phyloP scores from a whole-genome alignment of 2,113 vertebrate species.

The Semicossyphus pulcher region DNA sequence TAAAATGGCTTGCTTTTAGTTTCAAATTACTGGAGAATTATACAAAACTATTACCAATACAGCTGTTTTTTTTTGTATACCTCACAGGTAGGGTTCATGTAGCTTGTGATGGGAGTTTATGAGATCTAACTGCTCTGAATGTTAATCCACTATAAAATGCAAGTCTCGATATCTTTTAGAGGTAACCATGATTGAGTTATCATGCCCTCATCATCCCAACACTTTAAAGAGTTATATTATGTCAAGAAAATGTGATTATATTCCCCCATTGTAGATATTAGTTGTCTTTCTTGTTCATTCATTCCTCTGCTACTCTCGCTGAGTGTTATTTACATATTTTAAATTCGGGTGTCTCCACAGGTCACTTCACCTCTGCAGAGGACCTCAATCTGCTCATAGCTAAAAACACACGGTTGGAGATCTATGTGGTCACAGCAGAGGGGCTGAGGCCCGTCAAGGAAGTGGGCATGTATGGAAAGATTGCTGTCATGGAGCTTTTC shows the following conservation, averaged over 20 bases:
- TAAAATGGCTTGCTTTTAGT: too few relatives aligned
- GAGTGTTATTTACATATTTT: background rate
- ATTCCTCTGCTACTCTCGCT: background rate
- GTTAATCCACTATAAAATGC: too few relatives aligned
- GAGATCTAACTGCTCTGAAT: background rate
- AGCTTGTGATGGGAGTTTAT: background rate
- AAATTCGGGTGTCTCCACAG: constrained; percentile 70
- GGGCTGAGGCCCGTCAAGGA: constrained; percentile 98
- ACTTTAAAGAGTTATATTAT: too few relatives aligned
- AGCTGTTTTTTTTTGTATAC: background rate
- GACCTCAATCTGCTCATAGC: constrained; percentile 97
- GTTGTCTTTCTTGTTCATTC: background rate
- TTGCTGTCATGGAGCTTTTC: constrained; percentile 98
- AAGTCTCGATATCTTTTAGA: background rate
- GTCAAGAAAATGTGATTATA: too few relatives aligned
- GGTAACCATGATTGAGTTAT: background rate
- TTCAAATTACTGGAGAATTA: too few relatives aligned
- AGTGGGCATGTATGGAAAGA: constrained; percentile 98
- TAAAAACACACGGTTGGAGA: constrained; percentile 97
- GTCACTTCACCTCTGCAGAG: constrained; percentile 96
- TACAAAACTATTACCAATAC: too few relatives aligned
- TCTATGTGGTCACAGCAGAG: constrained; percentile 96
- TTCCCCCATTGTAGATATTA: background rate
- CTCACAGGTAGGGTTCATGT: background rate
- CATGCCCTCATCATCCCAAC: background rate